Evolutionary conservation across 2,888 invertebrate genomes (phyloP).

Genomic region (Proisotoma minuta): DNA sequence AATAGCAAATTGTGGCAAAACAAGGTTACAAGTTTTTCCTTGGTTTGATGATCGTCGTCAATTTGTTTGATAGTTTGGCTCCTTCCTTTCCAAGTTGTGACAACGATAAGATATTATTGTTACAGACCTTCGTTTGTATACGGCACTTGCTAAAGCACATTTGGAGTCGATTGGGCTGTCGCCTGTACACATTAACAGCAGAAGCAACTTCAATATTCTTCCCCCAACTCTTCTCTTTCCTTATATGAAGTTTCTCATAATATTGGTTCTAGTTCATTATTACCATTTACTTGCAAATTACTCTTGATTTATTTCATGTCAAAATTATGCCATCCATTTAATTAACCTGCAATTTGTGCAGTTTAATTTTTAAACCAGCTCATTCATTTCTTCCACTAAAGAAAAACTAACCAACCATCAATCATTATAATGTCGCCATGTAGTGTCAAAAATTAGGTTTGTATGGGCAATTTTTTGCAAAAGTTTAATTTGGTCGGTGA

Average conservation of each 20-base stretch:
- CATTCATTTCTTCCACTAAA: not conserved
- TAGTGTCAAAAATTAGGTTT: no score
- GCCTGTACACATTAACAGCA: not conserved
- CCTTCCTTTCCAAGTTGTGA: not conserved
- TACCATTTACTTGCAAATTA: not conserved
- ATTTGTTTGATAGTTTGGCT: conserved; percentile 1
- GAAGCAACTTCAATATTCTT: not conserved
- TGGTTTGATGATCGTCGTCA: no score
- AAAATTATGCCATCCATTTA: not conserved
- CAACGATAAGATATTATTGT: conserved; percentile 2
- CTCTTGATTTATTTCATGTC: not conserved
- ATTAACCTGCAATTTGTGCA: not conserved
- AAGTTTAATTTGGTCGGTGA: no score
- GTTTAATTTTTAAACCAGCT: not conserved
- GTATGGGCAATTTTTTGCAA: no score
- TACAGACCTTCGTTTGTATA: no score
- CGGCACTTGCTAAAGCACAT: not conserved
- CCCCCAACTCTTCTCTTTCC: conserved; percentile 3
- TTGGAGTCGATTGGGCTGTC: conserved; percentile 13
- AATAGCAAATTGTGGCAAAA: not conserved
- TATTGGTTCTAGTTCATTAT: conserved; percentile 12
- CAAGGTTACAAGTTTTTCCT: not conserved
- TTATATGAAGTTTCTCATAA: conserved; percentile 17
- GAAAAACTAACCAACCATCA: not conserved
- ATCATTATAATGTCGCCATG: no score